Evolutionary conservation across 1,140 invertebrate genomes (phyloP).

Genomic region (Himalopsyche phryganea): DNA sequence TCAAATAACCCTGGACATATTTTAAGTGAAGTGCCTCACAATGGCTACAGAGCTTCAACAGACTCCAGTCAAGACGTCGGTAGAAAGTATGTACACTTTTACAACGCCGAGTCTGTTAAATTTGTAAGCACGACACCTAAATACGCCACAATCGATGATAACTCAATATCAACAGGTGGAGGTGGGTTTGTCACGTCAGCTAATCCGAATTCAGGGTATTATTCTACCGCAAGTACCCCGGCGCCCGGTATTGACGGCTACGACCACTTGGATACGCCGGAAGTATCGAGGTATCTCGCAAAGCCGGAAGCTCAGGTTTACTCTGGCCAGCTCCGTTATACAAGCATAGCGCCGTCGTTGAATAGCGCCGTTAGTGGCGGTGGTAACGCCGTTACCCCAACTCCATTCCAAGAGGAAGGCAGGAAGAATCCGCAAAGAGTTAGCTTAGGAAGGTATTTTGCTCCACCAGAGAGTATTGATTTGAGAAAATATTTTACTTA

Average conservation of each 20-base stretch:
- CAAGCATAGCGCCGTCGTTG: constrained; percentile 20
- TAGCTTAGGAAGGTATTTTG: constrained; percentile 7
- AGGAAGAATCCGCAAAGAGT: neutral
- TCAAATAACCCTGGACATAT: neutral
- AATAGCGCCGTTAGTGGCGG: constrained; percentile 1
- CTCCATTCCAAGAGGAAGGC: neutral
- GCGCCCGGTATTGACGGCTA: constrained; percentile 18
- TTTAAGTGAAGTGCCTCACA: neutral
- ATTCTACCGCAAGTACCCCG: constrained; percentile 15
- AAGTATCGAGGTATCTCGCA: constrained; percentile 9
- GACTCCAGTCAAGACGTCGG: constrained; percentile 3
- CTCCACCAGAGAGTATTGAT: neutral
- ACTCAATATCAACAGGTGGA: constrained; percentile 9
- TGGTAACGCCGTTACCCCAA: neutral
- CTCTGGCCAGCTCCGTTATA: constrained; percentile 15
- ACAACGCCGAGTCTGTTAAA: constrained; percentile 21
- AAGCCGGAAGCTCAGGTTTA: constrained; percentile 5
- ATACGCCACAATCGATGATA: constrained; percentile 13
- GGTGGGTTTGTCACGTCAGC: constrained; percentile 1
- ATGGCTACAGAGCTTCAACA: constrained; percentile 5
- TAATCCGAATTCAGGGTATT: constrained; percentile 5
- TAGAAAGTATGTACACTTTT: constrained; percentile 21
- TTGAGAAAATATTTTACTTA: constrained; percentile 22
- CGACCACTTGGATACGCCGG: constrained; percentile 26
- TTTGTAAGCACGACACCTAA: constrained; percentile 26